Conservation (phyloP, 2,888 invertebrate genomes). For the Caenorhabditis auriculariae region DNA sequence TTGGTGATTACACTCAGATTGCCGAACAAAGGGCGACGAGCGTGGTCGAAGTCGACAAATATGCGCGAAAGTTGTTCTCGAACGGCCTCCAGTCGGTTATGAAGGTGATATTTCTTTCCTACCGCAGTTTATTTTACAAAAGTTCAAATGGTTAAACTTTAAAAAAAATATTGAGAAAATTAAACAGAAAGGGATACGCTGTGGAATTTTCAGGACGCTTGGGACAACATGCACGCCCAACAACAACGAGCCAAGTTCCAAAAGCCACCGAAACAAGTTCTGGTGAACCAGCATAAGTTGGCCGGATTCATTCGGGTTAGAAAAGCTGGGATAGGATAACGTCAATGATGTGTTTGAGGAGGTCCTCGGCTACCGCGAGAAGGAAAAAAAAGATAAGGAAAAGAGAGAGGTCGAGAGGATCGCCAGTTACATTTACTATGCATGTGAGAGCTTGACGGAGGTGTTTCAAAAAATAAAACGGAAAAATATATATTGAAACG, state of each 20-base stretch:
- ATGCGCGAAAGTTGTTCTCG: conserved; percentile 15
- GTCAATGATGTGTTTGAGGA: conserved; percentile 11
- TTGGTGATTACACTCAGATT: conserved; percentile 10
- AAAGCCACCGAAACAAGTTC: conserved; percentile 8
- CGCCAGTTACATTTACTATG: conserved; percentile 31
- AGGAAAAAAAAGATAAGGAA: conserved; percentile 30
- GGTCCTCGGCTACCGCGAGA: conserved; percentile 24
- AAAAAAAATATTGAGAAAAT: not conserved
- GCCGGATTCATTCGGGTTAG: conserved; percentile 28
- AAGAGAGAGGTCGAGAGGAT: conserved; percentile 40
- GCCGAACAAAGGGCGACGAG: conserved; percentile 19
- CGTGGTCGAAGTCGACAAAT: conserved; percentile 24
- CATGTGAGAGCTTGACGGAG: conserved; percentile 33
- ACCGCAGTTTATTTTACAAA: not conserved
- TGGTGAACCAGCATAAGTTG: conserved; percentile 26
- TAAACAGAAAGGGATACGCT: not conserved
- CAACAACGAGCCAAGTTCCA: conserved; percentile 13
- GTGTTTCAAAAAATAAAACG: not conserved
- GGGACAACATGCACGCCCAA: conserved; percentile 24
- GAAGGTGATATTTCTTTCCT: conserved; percentile 6
- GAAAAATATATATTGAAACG: not conserved
- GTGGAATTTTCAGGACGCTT: conserved; percentile 15
- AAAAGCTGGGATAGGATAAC: not conserved
- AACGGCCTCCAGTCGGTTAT: conserved; percentile 10
- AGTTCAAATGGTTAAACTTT: not conserved